phyloP scores from a whole-genome alignment of 1,140 invertebrate genomes.

The Acromyrmex heyeri region DNA sequence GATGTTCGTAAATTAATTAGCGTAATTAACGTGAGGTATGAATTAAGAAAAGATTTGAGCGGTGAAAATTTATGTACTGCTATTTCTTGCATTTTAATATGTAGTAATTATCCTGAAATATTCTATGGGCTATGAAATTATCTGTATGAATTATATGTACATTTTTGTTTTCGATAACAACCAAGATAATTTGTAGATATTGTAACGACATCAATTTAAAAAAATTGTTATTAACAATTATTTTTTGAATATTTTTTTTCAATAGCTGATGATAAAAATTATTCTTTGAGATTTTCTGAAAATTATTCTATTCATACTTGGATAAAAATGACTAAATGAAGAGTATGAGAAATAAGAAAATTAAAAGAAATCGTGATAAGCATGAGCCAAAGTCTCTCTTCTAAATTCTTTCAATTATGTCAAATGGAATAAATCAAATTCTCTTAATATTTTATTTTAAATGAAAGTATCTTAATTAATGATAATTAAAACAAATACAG shows the following conservation, averaged over 20 bases:
- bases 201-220: not conserved
- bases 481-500: not conserved
- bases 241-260: not conserved
- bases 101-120: not conserved
- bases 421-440: not conserved
- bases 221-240: not conserved
- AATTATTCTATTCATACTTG: not conserved
- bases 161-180: not conserved
- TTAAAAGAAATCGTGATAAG: too few relatives aligned
- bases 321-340: too few relatives aligned
- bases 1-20: constrained; percentile 11
- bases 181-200: not conserved
- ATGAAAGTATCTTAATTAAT: not conserved
- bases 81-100: not conserved
- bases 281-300: not conserved
- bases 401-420: not conserved
- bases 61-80: not conserved
- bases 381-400: not conserved
- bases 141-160: not conserved
- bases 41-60: not conserved
- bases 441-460: not conserved
- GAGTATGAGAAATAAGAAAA: not conserved
- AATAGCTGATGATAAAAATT: not conserved
- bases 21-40: not conserved
- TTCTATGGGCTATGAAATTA: not conserved